Evolutionary conservation across 2,113 vertebrate genomes (phyloP).

Genomic region (Carettochelys insculpta): DNA sequence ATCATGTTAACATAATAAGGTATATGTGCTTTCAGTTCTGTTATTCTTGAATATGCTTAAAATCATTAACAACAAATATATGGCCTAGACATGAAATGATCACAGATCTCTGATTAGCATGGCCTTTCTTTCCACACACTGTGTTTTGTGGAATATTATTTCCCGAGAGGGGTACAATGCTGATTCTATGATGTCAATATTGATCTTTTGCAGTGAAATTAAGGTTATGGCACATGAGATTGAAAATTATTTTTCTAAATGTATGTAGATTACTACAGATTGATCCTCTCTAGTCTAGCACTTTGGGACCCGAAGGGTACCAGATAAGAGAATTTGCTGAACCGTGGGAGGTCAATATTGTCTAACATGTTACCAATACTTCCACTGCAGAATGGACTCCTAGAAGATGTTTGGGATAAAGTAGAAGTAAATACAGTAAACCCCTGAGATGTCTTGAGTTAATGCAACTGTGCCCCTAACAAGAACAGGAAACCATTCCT

Average conservation of each 20-base stretch:
- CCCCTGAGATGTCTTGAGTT: too few species aligned
- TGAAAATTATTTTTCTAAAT: neutral
- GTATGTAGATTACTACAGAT: neutral
- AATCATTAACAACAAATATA: neutral
- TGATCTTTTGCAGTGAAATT: neutral
- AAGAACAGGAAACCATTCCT: too few species aligned
- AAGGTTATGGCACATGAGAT: neutral
- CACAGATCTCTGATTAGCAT: neutral
- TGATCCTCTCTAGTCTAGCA: too few species aligned
- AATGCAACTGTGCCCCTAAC: too few species aligned
- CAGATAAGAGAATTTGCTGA: too few species aligned
- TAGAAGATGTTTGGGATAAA: too few species aligned
- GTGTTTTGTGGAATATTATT: neutral
- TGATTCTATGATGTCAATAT: neutral
- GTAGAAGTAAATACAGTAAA: too few species aligned
- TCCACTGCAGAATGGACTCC: too few species aligned
- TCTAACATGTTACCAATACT: too few species aligned
- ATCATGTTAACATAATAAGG: neutral
- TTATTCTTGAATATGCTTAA: neutral
- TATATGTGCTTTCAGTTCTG: neutral
- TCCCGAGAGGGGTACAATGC: neutral
- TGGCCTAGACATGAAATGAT: neutral
- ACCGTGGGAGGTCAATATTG: too few species aligned
- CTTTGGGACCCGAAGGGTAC: too few species aligned
- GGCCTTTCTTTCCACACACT: neutral